Percentiles rank a stretch among this genome's conserved stretches.
Conservation (phyloP, 92 coral and sea anemone genomes). For the Montipora capitata region DNA sequence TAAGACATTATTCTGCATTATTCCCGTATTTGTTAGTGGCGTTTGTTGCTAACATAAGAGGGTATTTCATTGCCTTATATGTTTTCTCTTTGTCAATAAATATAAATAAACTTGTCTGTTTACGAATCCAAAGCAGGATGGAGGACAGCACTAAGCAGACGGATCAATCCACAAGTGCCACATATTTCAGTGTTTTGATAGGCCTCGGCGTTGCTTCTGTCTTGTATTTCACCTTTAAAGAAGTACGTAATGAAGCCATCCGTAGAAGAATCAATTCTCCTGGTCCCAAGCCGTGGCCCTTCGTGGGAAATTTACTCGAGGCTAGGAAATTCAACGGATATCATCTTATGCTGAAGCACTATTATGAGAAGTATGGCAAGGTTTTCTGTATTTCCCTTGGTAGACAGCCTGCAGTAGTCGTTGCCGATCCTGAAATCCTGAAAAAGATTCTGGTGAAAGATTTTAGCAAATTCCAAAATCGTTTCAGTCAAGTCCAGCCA, state of each 20-base stretch:
- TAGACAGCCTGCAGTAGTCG: slow-evolving; percentile 52
- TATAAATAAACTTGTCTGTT: too few species aligned
- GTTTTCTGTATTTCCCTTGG: slow-evolving; percentile 74
- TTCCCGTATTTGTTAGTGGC: too few species aligned
- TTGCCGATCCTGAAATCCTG: slow-evolving; percentile 85
- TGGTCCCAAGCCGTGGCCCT: slow-evolving; percentile 72
- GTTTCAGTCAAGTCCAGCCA: neutral
- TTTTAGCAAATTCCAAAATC: slow-evolving; percentile 77
- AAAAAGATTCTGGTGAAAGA: slow-evolving; percentile 84
- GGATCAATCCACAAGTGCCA: neutral
- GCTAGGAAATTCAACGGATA: slow-evolving; percentile 68
- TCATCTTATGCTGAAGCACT: slow-evolving; percentile 61
- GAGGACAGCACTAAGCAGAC: neutral
- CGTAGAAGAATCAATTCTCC: slow-evolving; percentile 72
- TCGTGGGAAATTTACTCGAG: slow-evolving; percentile 79
- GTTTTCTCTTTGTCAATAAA: too few species aligned
- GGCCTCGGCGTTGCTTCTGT: neutral
- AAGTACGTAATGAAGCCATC: slow-evolving; percentile 6
- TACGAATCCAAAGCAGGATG: neutral
- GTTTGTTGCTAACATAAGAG: too few species aligned
- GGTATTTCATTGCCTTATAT: too few species aligned
- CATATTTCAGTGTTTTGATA: neutral
- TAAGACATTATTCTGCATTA: too few species aligned
- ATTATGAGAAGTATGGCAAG: slow-evolving; percentile 79
- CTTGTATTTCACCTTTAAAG: neutral